Conservation (phyloP, 2,797 vertebrate species). For the Aplochiton taeniatus region DNA sequence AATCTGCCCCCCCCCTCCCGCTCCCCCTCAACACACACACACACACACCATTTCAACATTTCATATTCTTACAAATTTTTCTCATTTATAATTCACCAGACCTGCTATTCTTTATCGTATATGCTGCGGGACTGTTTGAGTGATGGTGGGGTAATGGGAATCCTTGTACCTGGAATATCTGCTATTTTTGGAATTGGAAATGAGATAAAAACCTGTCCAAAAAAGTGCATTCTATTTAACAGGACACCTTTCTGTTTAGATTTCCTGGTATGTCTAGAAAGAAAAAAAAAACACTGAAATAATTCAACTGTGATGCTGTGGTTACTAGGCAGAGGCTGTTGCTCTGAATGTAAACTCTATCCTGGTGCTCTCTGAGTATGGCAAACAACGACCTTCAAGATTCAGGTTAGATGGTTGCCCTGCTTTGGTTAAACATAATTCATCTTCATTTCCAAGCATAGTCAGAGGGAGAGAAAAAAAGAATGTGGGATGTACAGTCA, state of each 20-base stretch:
- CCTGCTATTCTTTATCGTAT: background rate
- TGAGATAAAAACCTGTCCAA: too few species aligned
- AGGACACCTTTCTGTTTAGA: too few species aligned
- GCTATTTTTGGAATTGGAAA: background rate
- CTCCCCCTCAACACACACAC: conserved; percentile 22
- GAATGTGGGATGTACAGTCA: conserved; percentile 51
- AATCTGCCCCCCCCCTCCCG: background rate
- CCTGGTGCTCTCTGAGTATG: conserved; percentile 39
- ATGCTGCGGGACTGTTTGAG: conserved; percentile 24
- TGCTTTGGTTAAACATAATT: conserved; percentile 13
- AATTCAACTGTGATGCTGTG: conserved; percentile 21
- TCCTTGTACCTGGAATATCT: conserved; percentile 39
- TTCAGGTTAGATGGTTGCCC: conserved; percentile 30
- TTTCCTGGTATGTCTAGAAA: conserved; percentile 32
- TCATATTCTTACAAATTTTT: background rate
- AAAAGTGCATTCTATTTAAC: too few species aligned
- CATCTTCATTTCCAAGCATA: conserved; percentile 18
- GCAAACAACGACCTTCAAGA: conserved; percentile 47
- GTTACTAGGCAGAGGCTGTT: conserved; percentile 2
- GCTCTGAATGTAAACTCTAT: conserved; percentile 53
- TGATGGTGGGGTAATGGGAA: conserved; percentile 42
- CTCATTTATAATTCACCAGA: too few species aligned
- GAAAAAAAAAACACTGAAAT: conserved; percentile 40
- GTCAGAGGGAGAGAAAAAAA: conserved; percentile 37
- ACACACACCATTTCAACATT: conserved; percentile 15